Evolutionary conservation across 2,797 vertebrate genomes (phyloP), one percentile per base, ranked within the genome.

Genomic region (Capromys pilorides): DNA sequence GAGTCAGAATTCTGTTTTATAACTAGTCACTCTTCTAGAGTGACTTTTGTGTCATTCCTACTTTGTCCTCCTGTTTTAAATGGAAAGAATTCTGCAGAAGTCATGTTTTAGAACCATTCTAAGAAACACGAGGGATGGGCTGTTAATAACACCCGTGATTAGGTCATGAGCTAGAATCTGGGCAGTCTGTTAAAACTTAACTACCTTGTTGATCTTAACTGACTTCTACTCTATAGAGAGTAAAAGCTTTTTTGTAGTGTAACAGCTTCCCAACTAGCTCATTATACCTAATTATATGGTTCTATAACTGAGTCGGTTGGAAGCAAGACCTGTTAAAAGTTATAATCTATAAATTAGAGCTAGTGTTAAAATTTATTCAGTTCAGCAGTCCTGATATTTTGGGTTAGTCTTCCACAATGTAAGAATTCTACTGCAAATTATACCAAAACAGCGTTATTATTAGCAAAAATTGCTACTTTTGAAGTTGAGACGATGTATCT

Each of bases 341-440:
- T 90, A 64, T 9, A 67, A 94, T 84, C 77, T 61, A 88, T 91
- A 92, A 62, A 45, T 84, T 51, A 83, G 45, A 94, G 21, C 6
- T 64, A 94, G 54, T 28, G 51, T 64, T 88, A 22, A 36, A 96
- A 91, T 85, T 81, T 31, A 75, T 75, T 82, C 16, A 39, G 21
- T 61, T 24, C 33, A 26, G 21, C 13, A 89, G 81, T 11, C 5
- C 36, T 62, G 19, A 13, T 0, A 39, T 91, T 91, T 89, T 54
- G n/a, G 0, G 9, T 66, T 88, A 71, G 71, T 13, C 6, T 82
- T 73, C 13, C 6, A 75, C 39, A 8, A 66, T 22, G 2, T 79
- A n/a, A 89, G 88, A 87, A 45, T 91, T 26, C 64, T 57, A 28
- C 90, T 33, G 57, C 19, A 91, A 91, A 91, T 78, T 93, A 45